phyloP scores from a whole-genome alignment of 2,113 vertebrate species.

The Eulemur rufifrons region DNA sequence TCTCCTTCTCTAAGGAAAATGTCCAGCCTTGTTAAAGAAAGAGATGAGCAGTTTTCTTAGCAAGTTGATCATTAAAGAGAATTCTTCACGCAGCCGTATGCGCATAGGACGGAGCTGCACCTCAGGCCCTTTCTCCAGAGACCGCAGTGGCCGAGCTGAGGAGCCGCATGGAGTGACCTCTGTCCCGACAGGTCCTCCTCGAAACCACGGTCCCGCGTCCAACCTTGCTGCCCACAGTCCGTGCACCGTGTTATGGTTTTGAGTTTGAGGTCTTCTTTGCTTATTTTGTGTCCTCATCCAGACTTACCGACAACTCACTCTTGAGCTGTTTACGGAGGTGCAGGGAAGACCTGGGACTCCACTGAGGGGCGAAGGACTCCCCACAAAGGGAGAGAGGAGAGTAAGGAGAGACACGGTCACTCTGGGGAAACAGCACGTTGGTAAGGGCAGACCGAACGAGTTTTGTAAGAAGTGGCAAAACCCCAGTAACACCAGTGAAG shows the following conservation, averaged over 20 bases:
- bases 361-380: accelerated
- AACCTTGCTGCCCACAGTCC: not conserved
- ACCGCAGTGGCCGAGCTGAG: not conserved
- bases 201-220: not conserved
- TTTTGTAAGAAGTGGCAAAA: accelerated
- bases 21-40: not conserved
- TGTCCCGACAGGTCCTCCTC: not conserved
- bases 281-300: not conserved
- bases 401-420: accelerated
- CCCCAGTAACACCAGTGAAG: accelerated
- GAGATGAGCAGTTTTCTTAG: not conserved
- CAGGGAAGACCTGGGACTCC: accelerated
- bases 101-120: not conserved
- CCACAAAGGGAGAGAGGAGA: accelerated
- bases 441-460: accelerated
- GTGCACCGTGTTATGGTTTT: not conserved
- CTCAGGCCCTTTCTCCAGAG: not conserved
- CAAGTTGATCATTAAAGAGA: not conserved
- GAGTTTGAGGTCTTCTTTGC: not conserved
- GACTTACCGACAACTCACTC: not conserved
- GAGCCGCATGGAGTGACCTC: not conserved
- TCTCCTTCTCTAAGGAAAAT: not conserved
- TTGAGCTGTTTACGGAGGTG: not conserved
- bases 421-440: accelerated
- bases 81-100: not conserved